Conservation (phyloP, 2,113 vertebrate genomes). For the Henicopernis longicauda region DNA sequence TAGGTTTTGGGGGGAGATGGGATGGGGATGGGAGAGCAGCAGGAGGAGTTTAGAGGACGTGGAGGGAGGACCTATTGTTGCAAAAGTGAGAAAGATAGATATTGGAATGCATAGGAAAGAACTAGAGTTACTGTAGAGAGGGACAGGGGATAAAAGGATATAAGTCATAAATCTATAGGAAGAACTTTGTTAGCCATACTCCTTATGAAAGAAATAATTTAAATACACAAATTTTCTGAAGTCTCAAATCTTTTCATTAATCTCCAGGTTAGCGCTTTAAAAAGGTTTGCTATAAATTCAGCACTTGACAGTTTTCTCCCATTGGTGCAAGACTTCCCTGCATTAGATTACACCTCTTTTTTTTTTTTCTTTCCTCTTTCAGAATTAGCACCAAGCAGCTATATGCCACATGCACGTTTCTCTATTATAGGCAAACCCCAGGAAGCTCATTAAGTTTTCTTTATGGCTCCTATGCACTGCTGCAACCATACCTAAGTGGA, state of each 20-base stretch:
- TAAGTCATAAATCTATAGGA: not conserved
- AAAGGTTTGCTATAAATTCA: not conserved
- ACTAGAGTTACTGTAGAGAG: not conserved
- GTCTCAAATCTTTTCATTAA: not conserved
- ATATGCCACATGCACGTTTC: not conserved
- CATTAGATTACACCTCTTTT: not conserved
- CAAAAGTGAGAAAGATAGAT: not conserved
- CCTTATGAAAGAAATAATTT: not conserved
- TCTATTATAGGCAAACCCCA: conserved; percentile 5
- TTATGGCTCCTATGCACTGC: conserved; percentile 22
- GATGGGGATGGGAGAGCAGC: not conserved
- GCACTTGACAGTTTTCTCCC: not conserved
- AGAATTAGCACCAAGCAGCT: not conserved
- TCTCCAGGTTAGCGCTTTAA: not conserved
- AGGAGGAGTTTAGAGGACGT: not conserved
- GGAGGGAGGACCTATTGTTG: not conserved
- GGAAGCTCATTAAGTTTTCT: conserved; percentile 48
- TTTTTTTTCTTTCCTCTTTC: not conserved
- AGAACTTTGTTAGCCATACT: not conserved
- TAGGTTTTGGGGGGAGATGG: not conserved
- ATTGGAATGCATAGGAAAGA: not conserved
- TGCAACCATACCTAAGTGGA: conserved; percentile 29
- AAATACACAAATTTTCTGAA: not conserved
- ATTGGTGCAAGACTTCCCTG: not conserved
- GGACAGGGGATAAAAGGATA: not conserved